Conservation (phyloP, 2,888 invertebrate species). For the Drosophila ustulata region DNA sequence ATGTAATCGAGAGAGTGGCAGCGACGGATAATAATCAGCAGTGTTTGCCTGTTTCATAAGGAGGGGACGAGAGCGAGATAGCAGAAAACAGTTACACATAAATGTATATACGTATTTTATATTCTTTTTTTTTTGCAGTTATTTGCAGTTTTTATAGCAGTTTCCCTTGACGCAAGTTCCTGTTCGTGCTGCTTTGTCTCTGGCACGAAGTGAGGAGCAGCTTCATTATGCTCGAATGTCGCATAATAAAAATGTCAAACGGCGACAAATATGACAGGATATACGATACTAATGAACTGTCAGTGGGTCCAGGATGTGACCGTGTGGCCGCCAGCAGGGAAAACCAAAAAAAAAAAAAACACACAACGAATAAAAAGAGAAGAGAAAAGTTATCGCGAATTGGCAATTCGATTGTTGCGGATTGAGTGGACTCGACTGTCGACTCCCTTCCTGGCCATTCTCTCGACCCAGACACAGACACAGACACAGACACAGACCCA, state of each 20-base stretch:
- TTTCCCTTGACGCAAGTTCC: slow-evolving; percentile 24
- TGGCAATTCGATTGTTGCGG: slow-evolving; percentile 35
- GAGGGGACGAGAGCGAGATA: neutral
- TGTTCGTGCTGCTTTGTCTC: slow-evolving; percentile 18
- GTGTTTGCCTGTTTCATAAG: slow-evolving; percentile 10
- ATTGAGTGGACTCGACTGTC: slow-evolving; percentile 8
- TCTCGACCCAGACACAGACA: slow-evolving; percentile 3
- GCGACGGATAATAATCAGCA: slow-evolving; percentile 28
- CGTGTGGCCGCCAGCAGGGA: slow-evolving; percentile 7
- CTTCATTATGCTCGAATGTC: slow-evolving; percentile 49
- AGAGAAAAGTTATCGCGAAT: slow-evolving; percentile 29
- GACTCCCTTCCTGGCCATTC: neutral
- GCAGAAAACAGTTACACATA: slow-evolving; percentile 1
- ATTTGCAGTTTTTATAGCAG: slow-evolving; percentile 28
- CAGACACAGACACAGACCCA: slow-evolving; percentile 13
- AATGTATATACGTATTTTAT: neutral
- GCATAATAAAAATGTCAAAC: slow-evolving; percentile 69
- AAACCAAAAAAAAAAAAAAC: slow-evolving; percentile 2
- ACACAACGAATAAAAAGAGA: neutral
- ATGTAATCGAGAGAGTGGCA: slow-evolving; percentile 15
- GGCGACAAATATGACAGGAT: slow-evolving; percentile 73
- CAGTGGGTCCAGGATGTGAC: slow-evolving; percentile 45
- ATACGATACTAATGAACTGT: slow-evolving; percentile 74
- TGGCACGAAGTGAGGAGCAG: slow-evolving; percentile 17
- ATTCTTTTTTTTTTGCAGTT: slow-evolving; percentile 1